Base-by-base conservation (phyloP, 2,797 vertebrate genomes). In the Aplochiton taeniatus region DNA sequence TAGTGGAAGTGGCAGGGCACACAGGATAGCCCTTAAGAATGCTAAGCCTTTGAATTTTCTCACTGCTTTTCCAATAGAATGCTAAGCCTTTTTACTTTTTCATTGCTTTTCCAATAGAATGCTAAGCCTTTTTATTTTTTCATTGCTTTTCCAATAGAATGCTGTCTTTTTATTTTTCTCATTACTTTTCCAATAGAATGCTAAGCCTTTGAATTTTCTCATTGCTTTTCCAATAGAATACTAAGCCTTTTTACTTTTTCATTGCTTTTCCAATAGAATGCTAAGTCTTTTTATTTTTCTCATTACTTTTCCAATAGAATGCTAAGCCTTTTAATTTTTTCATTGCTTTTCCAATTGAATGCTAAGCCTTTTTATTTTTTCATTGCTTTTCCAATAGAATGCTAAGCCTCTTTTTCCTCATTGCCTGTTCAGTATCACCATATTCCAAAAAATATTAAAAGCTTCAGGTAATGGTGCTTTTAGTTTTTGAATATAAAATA, bases 401-500 rank as follows among this genome's bases (percentile, higher is more conserved):
- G n/a, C n/a, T n/a, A n/a, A n/a, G n/a, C n/a, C n/a, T n/a, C n/a
- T n/a, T n/a, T n/a, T n/a, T n/a, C n/a, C n/a, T n/a, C n/a, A n/a
- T n/a, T n/a, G 66, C 87, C 90, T 91, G 87, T 90, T 86, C 90
- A 81, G 80, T 84, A 85, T 87, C 83, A 88, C 31, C 31, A 31
- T 31, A 31, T 31, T 31, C 3, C 2, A 3, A 31, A 3, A 6
- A 6, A 2, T 31, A 31, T 31, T 78, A 53, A 72, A 87, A 91
- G 90, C 90, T 88, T 92, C 90, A 92, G 93, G 78, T 91, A 88
- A 92, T 93, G 91, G 91, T 70, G 91, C 90, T 91, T 93, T 90
- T 87, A 85, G 85, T 90, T 90, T 91, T 91, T 86, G 75, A 83
- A 88, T 85, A 90, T 87, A 87, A 89, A 86, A 83, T 76, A 69